Conservation (phyloP, 2,113 vertebrate genomes). For the Poeciliopsis occidentalis region DNA sequence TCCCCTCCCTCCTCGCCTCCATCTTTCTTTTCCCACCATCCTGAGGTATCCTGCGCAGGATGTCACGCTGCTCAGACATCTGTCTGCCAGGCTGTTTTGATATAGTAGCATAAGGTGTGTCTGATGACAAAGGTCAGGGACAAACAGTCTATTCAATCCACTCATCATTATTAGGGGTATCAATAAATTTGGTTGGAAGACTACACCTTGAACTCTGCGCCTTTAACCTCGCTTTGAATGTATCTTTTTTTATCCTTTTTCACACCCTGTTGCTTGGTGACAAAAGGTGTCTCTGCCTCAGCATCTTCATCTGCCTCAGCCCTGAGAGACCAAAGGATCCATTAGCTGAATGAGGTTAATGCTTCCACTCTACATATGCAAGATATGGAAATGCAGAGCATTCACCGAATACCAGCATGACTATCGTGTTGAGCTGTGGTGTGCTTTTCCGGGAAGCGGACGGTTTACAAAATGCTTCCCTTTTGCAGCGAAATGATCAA, state of each 20-base stretch:
- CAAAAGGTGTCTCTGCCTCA: constrained; percentile 51
- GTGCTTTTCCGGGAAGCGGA: background rate
- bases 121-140: constrained; percentile 87
- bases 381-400: constrained; percentile 74
- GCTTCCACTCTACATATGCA: constrained; percentile 70
- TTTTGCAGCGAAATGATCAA: background rate
- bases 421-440: background rate
- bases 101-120: constrained; percentile 76
- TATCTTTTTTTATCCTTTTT: constrained; percentile 75
- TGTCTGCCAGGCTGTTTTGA: constrained; percentile 69
- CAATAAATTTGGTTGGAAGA: constrained; percentile 90
- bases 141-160: constrained; percentile 85
- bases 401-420: constrained; percentile 70
- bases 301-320: constrained; percentile 22
- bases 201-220: constrained; percentile 93
- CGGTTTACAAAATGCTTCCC: background rate
- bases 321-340: constrained; percentile 79
- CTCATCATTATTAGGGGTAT: constrained; percentile 93
- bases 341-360: constrained; percentile 83
- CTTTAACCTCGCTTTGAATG: constrained; percentile 82
- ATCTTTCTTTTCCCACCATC: constrained; percentile 18
- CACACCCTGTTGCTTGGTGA: constrained; percentile 51
- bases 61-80: constrained; percentile 45
- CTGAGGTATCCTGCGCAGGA: constrained; percentile 26
- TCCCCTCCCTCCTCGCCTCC: constrained; percentile 16